Percentiles rank a stretch among this genome's conserved stretches.
Conservation (phyloP, 1,140 invertebrate species). For the Drosophila gunungcola region DNA sequence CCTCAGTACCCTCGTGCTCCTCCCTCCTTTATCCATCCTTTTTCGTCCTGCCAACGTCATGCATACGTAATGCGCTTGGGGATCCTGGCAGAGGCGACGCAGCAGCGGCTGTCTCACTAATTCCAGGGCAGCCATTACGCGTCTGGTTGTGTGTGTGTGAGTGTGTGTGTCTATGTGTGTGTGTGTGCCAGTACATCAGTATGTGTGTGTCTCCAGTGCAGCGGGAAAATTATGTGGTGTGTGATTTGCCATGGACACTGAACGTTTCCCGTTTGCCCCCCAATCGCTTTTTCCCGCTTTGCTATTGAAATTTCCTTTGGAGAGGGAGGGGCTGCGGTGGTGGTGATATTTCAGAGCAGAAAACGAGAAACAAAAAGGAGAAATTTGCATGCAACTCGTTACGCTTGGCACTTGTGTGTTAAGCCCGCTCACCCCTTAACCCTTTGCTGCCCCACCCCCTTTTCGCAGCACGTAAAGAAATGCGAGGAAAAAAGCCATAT, state of each 20-base stretch:
- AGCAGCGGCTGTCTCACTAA: slow-evolving; percentile 61
- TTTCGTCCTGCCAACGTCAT: slow-evolving; percentile 57
- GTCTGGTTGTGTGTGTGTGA: slow-evolving; percentile 14
- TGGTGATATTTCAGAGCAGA: slow-evolving; percentile 65
- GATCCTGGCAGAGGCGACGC: slow-evolving; percentile 44
- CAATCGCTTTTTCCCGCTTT: slow-evolving; percentile 32
- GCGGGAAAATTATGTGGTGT: slow-evolving; percentile 80
- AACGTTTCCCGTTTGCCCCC: slow-evolving; percentile 29
- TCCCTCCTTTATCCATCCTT: not conserved
- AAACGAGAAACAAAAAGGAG: slow-evolving; percentile 33
- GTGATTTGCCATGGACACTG: slow-evolving; percentile 76
- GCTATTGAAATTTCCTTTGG: slow-evolving; percentile 61
- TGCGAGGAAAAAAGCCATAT: slow-evolving; percentile 68
- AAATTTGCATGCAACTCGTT: slow-evolving; percentile 82
- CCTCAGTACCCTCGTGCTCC: slow-evolving; percentile 1
- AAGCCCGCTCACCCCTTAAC: slow-evolving; percentile 52
- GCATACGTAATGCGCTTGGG: slow-evolving; percentile 80
- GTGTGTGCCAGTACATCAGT: not conserved
- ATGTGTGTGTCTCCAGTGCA: slow-evolving; percentile 56
- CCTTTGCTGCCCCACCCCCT: slow-evolving; percentile 1
- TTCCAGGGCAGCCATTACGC: slow-evolving; percentile 60
- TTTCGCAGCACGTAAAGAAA: slow-evolving; percentile 27
- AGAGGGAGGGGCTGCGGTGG: slow-evolving; percentile 27
- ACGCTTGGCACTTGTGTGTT: slow-evolving; percentile 79
- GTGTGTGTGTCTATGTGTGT: slow-evolving; percentile 49